These are phyloP conservation scores for Probaryconus sp. DNA, from an alignment of 1,140 invertebrate genomes.

Conservation along the genomic window DNA sequence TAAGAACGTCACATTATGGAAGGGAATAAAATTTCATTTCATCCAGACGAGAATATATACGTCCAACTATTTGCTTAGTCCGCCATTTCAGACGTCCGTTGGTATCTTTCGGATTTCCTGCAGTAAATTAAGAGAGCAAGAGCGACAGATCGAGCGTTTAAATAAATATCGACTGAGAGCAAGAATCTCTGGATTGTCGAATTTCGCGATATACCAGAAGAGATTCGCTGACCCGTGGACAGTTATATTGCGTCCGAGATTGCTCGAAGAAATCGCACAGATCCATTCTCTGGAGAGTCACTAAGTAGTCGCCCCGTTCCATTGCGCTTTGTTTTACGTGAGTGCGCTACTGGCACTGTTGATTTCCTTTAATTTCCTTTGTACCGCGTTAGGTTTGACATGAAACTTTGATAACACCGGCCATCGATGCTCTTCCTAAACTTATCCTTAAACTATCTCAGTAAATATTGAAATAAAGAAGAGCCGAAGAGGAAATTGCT, in stretches of 20 bases:
- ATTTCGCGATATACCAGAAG: neutral
- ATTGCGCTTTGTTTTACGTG: slow-evolving; percentile 35
- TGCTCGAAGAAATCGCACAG: no score
- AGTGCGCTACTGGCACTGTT: slow-evolving; percentile 42
- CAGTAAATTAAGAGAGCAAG: slow-evolving; percentile 15
- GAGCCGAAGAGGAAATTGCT: neutral
- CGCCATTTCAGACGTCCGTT: slow-evolving; percentile 8
- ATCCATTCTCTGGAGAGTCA: slow-evolving; percentile 12
- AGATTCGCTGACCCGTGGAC: slow-evolving; percentile 5
- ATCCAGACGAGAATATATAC: slow-evolving; percentile 27
- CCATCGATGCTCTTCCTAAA: slow-evolving; percentile 28
- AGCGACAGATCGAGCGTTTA: slow-evolving; percentile 11
- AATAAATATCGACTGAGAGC: slow-evolving; percentile 6
- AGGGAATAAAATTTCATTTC: slow-evolving; percentile 37
- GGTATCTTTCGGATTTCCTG: slow-evolving; percentile 12
- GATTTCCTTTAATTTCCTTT: slow-evolving; percentile 57
- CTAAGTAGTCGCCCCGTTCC: slow-evolving; percentile 36
- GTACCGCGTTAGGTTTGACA: slow-evolving; percentile 17
- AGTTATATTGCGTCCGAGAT: slow-evolving; percentile 20
- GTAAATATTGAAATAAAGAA: slow-evolving; percentile 42
- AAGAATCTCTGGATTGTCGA: slow-evolving; percentile 1
- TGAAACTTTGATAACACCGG: slow-evolving; percentile 42
- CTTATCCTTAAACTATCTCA: neutral
- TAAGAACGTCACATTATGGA: slow-evolving; percentile 6
- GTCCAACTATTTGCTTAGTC: slow-evolving; percentile 14